Percentiles rank a stretch among this genome's conserved stretches.
These are phyloP conservation scores for Vespertilio murinus DNA, from an alignment of 2,797 vertebrate genomes.

Conservation along the genomic window DNA sequence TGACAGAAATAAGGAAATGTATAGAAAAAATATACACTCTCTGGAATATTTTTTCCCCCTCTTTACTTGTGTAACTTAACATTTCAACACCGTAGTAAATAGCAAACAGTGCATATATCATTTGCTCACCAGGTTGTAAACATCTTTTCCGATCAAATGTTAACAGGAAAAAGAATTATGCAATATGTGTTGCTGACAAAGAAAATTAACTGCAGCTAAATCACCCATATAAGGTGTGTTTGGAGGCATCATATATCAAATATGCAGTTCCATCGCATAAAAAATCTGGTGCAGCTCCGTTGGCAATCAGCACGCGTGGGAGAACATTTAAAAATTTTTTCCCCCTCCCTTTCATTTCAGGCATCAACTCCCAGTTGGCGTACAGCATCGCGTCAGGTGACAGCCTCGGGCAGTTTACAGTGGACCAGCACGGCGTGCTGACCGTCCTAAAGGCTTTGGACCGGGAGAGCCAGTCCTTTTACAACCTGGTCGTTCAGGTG, in stretches of 20 bases:
- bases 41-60: background rate
- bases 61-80: constrained; percentile 10
- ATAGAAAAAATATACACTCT: background rate
- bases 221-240: background rate
- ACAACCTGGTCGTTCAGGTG: constrained; percentile 93
- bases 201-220: background rate
- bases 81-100: constrained; percentile 44
- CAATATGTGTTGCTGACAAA: background rate
- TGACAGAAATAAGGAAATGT: constrained; percentile 44
- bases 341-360: constrained; percentile 81
- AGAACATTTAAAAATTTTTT: background rate
- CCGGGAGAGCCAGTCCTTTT: constrained; percentile 95
- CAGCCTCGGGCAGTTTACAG: constrained; percentile 89
- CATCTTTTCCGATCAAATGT: constrained; percentile 24
- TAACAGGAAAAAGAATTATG: background rate
- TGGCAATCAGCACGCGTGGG: too few relatives aligned
- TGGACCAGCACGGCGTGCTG: constrained; percentile 87
- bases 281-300: background rate
- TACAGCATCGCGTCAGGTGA: constrained; percentile 94
- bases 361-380: constrained; percentile 90
- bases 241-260: background rate
- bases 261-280: background rate
- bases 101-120: background rate
- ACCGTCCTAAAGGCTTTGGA: constrained; percentile 89
- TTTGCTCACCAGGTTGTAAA: background rate